These are phyloP conservation scores for Aphaenogaster rudis DNA, from an alignment of 1,140 invertebrate genomes.

Conservation along the genomic window DNA sequence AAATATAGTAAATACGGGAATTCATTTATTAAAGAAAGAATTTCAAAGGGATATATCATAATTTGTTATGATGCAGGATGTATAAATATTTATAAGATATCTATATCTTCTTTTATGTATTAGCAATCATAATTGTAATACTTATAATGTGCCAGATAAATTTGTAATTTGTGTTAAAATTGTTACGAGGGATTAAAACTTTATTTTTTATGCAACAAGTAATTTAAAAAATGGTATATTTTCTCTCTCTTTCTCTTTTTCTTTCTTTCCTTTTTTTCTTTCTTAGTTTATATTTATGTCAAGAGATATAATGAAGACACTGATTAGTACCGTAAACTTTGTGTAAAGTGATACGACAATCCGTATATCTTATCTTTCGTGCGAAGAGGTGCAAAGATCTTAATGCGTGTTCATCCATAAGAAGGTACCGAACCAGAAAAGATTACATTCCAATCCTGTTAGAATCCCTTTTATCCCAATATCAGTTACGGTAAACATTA, in stretches of 20 bases:
- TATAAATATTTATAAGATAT: not conserved
- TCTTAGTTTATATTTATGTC: not conserved
- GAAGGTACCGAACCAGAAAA: not conserved
- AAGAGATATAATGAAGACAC: not conserved
- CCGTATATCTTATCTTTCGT: conserved; percentile 14
- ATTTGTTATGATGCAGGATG: not conserved
- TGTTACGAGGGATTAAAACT: not conserved
- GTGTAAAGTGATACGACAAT: not conserved
- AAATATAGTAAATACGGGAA: too few species aligned
- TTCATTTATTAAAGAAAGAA: not conserved
- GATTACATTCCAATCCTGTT: conserved; percentile 26
- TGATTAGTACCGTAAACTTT: not conserved
- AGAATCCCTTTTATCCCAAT: not conserved
- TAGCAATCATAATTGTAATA: not conserved
- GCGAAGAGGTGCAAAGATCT: conserved; percentile 20
- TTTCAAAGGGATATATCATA: not conserved
- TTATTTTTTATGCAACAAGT: not conserved
- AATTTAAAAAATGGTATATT: not conserved
- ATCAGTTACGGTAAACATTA: conserved; percentile 20
- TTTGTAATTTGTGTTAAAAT: not conserved
- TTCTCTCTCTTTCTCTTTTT: not conserved
- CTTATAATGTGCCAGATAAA: not conserved
- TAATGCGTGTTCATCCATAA: not conserved
- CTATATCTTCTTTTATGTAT: not conserved
- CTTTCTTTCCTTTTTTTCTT: not conserved